Conservation (phyloP, 2,797 vertebrate genomes). For the Cuculus canorus region DNA sequence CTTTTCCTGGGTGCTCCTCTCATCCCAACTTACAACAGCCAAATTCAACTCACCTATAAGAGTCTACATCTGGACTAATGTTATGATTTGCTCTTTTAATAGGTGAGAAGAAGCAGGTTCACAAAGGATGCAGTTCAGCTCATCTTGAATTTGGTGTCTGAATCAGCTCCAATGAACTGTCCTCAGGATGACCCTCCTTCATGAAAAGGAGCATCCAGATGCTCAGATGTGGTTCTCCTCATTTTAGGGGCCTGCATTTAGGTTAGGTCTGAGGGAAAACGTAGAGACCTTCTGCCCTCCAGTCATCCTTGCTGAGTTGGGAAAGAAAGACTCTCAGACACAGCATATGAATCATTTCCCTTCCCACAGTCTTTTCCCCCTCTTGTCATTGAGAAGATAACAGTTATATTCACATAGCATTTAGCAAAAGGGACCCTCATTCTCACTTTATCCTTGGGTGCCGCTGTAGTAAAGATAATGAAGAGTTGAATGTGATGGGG, state of each 20-base stretch:
- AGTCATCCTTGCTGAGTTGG: not conserved
- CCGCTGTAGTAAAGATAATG: not conserved
- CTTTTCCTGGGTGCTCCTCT: not conserved
- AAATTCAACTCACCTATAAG: not conserved
- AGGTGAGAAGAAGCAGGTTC: not conserved
- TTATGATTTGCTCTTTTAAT: not conserved
- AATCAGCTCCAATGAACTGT: not conserved
- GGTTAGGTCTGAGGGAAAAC: not conserved
- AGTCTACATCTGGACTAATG: not conserved
- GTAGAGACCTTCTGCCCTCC: not conserved
- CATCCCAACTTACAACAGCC: not conserved
- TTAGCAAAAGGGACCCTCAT: conserved; percentile 7
- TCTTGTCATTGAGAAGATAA: conserved; percentile 1
- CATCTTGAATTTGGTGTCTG: not conserved
- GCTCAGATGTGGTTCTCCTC: not conserved
- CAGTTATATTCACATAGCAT: not conserved
- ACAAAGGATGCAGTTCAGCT: not conserved
- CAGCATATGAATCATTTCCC: not conserved
- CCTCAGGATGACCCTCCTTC: not conserved
- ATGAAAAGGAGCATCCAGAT: not conserved
- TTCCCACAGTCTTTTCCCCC: conserved; percentile 34
- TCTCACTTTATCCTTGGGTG: not conserved
- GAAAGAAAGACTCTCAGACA: not conserved
- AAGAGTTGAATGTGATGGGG: not conserved
- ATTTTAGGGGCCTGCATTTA: not conserved